These are phyloP conservation scores for Sturmia bella DNA, from an alignment of 2,888 invertebrate genomes.

Conservation along the genomic window DNA sequence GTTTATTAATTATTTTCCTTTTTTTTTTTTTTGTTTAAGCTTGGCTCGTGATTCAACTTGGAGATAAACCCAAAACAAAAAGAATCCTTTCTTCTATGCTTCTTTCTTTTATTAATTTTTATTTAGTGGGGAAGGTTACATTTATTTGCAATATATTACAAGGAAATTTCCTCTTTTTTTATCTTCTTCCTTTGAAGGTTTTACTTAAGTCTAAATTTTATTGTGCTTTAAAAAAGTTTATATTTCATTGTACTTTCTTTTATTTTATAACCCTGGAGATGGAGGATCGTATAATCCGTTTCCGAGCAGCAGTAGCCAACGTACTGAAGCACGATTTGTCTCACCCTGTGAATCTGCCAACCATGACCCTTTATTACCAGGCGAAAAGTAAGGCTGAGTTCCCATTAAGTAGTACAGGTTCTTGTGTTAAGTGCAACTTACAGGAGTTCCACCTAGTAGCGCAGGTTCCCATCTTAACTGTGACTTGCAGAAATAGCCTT, in stretches of 20 bases:
- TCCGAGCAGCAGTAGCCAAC: neutral
- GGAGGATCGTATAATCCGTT: neutral
- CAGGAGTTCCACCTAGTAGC: neutral
- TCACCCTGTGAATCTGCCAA: conserved; percentile 7
- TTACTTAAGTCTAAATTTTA: neutral
- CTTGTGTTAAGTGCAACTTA: neutral
- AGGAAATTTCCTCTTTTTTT: too few species aligned
- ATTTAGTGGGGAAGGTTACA: too few species aligned
- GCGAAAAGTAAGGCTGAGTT: neutral
- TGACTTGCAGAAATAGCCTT: neutral
- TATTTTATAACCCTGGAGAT: neutral
- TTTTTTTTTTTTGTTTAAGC: too few species aligned
- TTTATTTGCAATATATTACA: too few species aligned
- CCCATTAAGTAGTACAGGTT: neutral
- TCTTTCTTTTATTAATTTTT: too few species aligned
- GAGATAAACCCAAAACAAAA: too few species aligned
- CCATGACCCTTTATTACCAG: neutral
- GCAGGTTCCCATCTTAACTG: neutral
- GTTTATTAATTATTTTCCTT: too few species aligned
- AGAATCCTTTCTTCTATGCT: too few species aligned
- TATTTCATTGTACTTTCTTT: neutral
- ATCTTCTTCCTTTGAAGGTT: too few species aligned
- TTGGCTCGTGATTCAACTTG: too few species aligned
- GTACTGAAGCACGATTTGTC: conserved; percentile 11
- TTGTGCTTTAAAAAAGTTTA: neutral